phyloP scores from a whole-genome alignment of 2,888 invertebrate genomes.

The Polyommatus icarus region DNA sequence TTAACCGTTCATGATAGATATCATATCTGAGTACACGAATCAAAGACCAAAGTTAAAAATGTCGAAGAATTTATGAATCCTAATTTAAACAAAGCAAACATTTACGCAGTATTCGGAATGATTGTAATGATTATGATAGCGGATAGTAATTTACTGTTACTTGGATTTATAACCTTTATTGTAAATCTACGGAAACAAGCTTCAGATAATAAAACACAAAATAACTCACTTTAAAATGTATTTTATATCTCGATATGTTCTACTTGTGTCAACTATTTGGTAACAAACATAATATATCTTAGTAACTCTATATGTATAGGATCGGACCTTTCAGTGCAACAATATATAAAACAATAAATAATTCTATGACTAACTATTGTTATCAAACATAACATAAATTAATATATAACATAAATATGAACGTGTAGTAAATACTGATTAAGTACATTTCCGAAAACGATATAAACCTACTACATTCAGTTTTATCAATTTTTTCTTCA shows the following conservation, averaged over 20 bases:
- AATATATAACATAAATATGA: conserved; percentile 18
- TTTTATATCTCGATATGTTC: conserved; percentile 27
- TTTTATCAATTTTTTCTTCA: conserved; percentile 27
- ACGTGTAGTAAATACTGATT: conserved; percentile 29
- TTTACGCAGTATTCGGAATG: neutral
- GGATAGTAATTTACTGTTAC: neutral
- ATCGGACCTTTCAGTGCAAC: neutral
- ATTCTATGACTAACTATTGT: conserved; percentile 15
- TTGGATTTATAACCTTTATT: neutral
- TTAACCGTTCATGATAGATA: neutral
- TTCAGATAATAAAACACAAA: conserved; percentile 22
- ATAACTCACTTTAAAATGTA: conserved; percentile 26
- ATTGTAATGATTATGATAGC: neutral
- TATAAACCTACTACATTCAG: conserved; percentile 22
- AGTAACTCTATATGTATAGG: conserved; percentile 10
- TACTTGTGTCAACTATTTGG: neutral
- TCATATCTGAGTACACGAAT: neutral
- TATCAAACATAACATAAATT: conserved; percentile 26
- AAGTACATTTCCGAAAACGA: conserved; percentile 30
- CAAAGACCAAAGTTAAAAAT: neutral
- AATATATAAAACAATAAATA: conserved; percentile 28
- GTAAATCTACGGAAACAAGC: neutral
- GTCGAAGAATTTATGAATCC: neutral
- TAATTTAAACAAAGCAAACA: neutral
- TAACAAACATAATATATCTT: conserved; percentile 28